These are phyloP conservation scores for Melinaea marsaeus DNA, from an alignment of 2,888 invertebrate genomes.

Conservation along the genomic window DNA sequence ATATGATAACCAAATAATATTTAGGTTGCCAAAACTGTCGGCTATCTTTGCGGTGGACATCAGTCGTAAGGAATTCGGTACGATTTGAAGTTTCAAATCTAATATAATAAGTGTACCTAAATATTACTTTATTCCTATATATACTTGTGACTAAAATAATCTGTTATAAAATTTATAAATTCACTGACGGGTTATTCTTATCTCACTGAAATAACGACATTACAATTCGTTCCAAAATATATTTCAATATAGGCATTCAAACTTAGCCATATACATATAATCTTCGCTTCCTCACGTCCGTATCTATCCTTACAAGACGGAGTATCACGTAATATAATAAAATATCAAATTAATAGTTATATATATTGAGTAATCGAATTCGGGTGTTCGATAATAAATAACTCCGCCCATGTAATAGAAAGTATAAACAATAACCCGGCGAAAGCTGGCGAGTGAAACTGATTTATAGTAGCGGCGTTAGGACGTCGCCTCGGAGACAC, in stretches of 20 bases:
- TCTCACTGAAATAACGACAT: too few relatives aligned
- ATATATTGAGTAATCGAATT: conserved; percentile 58
- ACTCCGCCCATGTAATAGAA: conserved; percentile 60
- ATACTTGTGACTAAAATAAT: too few relatives aligned
- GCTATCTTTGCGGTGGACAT: not conserved
- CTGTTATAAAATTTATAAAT: too few relatives aligned
- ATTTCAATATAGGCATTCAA: too few relatives aligned
- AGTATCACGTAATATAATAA: conserved; percentile 6
- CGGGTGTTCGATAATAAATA: conserved; percentile 64
- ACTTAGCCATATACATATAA: too few relatives aligned
- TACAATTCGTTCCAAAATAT: too few relatives aligned
- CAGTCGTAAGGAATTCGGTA: not conserved
- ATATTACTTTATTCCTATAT: too few relatives aligned
- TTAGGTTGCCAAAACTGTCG: not conserved
- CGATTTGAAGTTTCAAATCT: too few relatives aligned
- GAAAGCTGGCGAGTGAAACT: conserved; percentile 74
- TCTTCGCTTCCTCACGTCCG: too few relatives aligned
- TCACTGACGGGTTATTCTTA: too few relatives aligned
- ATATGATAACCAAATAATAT: conserved; percentile 21
- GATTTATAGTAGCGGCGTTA: conserved; percentile 64
- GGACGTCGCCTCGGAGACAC: conserved; percentile 70
- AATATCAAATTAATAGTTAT: conserved; percentile 44
- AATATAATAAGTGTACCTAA: too few relatives aligned
- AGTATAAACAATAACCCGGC: conserved; percentile 75
- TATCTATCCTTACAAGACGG: too few relatives aligned